Evolutionary conservation across 2,888 invertebrate species (phyloP).

Genomic region (Elysia crispata): DNA sequence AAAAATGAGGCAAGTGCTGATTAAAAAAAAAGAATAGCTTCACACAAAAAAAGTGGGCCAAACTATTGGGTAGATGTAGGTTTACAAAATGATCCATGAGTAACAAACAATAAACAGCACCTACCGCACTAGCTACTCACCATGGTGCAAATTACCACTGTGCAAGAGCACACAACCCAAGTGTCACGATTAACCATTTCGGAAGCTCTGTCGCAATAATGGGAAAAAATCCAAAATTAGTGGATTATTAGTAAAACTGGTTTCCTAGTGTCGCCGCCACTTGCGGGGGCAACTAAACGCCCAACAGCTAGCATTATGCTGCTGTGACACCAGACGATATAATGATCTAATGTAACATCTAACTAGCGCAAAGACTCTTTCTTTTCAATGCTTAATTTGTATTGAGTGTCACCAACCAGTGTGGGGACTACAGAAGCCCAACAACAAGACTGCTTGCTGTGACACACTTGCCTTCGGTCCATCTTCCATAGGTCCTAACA

Average conservation of each 20-base stretch:
- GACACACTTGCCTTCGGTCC: slow-evolving; percentile 50
- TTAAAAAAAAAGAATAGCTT: no score
- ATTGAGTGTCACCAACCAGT: slow-evolving; percentile 2
- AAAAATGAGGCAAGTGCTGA: no score
- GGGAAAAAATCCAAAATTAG: slow-evolving; percentile 21
- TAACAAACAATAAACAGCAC: slow-evolving; percentile 39
- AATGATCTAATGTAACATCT: no score
- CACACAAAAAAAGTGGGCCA: no score
- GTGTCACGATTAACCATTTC: slow-evolving; percentile 3
- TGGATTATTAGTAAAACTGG: not conserved
- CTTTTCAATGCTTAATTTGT: no score
- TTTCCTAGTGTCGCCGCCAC: slow-evolving; percentile 35
- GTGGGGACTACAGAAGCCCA: slow-evolving; percentile 43
- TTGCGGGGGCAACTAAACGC: slow-evolving; percentile 40
- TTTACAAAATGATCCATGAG: no score
- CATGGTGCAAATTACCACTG: slow-evolving; percentile 23
- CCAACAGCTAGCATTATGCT: slow-evolving; percentile 36
- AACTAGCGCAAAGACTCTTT: no score
- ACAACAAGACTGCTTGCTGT: slow-evolving; percentile 50
- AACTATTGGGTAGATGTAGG: no score
- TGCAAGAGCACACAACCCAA: not conserved
- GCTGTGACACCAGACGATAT: no score
- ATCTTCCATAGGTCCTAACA: no score
- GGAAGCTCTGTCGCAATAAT: slow-evolving; percentile 37
- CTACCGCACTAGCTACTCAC: slow-evolving; percentile 49